These are phyloP conservation scores for Cyprinus carpio DNA, from an alignment of 2,113 vertebrate genomes.

Conservation along the genomic window DNA sequence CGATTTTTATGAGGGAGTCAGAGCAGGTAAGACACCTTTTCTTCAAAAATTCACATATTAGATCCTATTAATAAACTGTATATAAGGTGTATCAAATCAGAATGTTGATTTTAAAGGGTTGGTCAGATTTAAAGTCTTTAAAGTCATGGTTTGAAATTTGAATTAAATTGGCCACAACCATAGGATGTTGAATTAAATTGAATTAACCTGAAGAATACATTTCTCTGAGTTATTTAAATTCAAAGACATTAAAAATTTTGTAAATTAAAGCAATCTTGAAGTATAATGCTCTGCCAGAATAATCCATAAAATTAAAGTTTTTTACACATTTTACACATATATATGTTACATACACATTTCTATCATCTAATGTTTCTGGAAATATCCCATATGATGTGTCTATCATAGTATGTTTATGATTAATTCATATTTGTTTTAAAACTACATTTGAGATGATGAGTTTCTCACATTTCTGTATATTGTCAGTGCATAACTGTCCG, in stretches of 20 bases:
- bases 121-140: too few relatives aligned
- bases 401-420: not conserved
- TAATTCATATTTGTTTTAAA: not conserved
- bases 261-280: not conserved
- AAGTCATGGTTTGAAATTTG: too few relatives aligned
- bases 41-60: not conserved
- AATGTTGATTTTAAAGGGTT: too few relatives aligned
- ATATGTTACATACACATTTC: not conserved
- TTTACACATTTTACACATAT: not conserved
- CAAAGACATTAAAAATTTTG: too few relatives aligned
- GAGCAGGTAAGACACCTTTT: constrained; percentile 81
- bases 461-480: not conserved
- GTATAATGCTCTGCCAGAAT: not conserved
- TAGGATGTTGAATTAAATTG: too few relatives aligned
- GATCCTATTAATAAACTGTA: not conserved
- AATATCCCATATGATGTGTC: not conserved
- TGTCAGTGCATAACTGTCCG: not conserved
- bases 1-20: constrained; percentile 92
- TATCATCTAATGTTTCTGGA: not conserved
- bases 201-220: too few relatives aligned
- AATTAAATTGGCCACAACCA: not conserved
- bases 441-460: not conserved
- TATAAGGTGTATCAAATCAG: not conserved
- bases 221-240: too few relatives aligned
- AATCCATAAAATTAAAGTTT: not conserved